A percentile compares a stretch with the other conserved stretches of the same genome.
phyloP scores from a whole-genome alignment of 1,140 invertebrate genomes.

The Geopemphigus sp. region DNA sequence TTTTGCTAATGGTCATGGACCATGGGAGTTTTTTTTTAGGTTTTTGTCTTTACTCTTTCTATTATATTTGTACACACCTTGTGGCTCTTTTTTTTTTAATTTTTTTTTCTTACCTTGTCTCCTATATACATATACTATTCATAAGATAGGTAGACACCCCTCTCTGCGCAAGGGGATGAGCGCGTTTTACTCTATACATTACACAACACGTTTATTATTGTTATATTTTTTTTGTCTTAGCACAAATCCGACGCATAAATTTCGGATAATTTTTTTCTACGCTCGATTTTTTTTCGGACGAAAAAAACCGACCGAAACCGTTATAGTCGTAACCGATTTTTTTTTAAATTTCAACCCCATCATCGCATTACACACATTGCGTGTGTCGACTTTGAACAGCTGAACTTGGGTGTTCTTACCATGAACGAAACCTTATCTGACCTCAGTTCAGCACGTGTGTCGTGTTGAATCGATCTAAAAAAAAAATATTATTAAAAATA shows the following conservation, averaged over 20 bases:
- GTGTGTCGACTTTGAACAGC: constrained; percentile 23
- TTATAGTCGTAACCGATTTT: constrained; percentile 33
- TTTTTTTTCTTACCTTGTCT: no score
- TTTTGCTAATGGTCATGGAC: constrained; percentile 43
- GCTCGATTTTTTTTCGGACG: constrained; percentile 4
- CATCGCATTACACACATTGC: background rate
- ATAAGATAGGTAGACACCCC: background rate
- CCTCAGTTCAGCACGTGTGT: no score
- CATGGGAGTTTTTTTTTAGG: constrained; percentile 31
- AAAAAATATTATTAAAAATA: no score
- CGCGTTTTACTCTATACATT: background rate
- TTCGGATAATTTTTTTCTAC: constrained; percentile 23
- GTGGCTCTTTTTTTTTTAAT: constrained; percentile 2
- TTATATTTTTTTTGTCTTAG: constrained; percentile 39
- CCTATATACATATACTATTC: no score
- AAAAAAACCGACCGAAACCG: constrained; percentile 28
- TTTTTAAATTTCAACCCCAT: constrained; percentile 5
- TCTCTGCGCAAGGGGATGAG: constrained; percentile 5
- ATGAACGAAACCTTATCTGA: no score
- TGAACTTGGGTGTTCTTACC: background rate
- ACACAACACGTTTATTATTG: constrained; percentile 9
- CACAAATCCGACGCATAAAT: constrained; percentile 36
- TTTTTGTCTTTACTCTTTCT: constrained; percentile 38
- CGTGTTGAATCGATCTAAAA: no score
- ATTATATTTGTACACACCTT: constrained; percentile 41